phyloP scores from a whole-genome alignment of 2,113 vertebrate genomes.

The Oncorhynchus kisutch region DNA sequence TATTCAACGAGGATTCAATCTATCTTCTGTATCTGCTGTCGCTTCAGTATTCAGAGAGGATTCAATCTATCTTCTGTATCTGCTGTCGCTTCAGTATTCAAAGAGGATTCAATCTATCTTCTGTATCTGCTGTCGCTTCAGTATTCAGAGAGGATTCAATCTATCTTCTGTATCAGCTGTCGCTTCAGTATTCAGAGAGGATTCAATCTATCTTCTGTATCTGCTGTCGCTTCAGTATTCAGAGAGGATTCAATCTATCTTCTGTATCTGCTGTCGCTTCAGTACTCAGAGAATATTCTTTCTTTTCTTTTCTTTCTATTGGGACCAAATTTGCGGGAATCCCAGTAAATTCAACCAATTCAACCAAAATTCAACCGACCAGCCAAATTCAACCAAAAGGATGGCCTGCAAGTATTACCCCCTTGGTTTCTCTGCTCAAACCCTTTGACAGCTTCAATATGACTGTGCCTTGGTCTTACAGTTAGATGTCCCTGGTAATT shows the following conservation, averaged over 20 bases:
- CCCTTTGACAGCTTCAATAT: slow-evolving; percentile 42
- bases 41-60: too few species aligned
- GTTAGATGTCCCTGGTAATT: slow-evolving; percentile 85
- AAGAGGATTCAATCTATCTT: background rate
- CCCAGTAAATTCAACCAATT: slow-evolving; percentile 4
- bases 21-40: too few species aligned
- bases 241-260: background rate
- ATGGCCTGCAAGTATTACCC: slow-evolving; percentile 36
- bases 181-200: slow-evolving; percentile 15
- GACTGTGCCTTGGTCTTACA: slow-evolving; percentile 75
- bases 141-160: slow-evolving; percentile 14
- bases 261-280: background rate
- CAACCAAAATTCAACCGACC: background rate
- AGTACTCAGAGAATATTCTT: slow-evolving; percentile 20
- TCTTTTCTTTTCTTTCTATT: slow-evolving; percentile 4
- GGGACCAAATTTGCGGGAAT: slow-evolving; percentile 2
- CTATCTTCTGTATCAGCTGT: background rate
- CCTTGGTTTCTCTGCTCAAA: slow-evolving; percentile 73
- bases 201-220: background rate
- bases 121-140: background rate
- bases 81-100: too few species aligned
- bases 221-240: slow-evolving; percentile 3
- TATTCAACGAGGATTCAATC: too few species aligned
- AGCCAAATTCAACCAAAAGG: background rate
- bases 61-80: too few species aligned